Evolutionary conservation across 2,888 invertebrate species (phyloP).

Genomic region (Tinea pellionella): DNA sequence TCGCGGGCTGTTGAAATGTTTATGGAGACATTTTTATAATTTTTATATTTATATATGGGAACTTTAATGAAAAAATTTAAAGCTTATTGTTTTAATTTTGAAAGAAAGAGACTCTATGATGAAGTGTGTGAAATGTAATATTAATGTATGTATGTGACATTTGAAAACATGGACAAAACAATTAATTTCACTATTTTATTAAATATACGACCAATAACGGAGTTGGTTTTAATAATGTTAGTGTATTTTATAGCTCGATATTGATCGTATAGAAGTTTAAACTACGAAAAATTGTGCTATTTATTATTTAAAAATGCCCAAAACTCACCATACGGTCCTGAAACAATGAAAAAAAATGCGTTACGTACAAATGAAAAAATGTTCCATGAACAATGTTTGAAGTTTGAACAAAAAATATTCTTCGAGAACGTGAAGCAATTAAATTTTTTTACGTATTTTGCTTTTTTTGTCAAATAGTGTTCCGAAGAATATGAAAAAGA

Average conservation of each 20-base stretch:
- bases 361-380: neutral
- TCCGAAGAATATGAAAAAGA: no score
- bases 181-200: neutral
- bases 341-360: neutral
- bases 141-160: neutral
- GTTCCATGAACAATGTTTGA: no score
- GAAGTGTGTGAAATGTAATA: neutral
- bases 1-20: slow-evolving; percentile 2
- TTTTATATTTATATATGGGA: neutral
- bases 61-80: no score
- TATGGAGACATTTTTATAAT: neutral
- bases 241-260: neutral
- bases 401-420: no score
- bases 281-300: neutral
- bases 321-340: neutral
- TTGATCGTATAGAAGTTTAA: neutral
- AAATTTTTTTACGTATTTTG: no score
- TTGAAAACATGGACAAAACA: neutral
- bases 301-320: neutral
- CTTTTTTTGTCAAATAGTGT: no score
- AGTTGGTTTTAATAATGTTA: neutral
- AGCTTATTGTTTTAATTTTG: neutral
- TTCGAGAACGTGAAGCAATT: no score
- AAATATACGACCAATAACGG: neutral
- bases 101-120: neutral